These are phyloP conservation scores for Microcebus tavaratra DNA, from an alignment of 2,113 vertebrate genomes.

Conservation along the genomic window DNA sequence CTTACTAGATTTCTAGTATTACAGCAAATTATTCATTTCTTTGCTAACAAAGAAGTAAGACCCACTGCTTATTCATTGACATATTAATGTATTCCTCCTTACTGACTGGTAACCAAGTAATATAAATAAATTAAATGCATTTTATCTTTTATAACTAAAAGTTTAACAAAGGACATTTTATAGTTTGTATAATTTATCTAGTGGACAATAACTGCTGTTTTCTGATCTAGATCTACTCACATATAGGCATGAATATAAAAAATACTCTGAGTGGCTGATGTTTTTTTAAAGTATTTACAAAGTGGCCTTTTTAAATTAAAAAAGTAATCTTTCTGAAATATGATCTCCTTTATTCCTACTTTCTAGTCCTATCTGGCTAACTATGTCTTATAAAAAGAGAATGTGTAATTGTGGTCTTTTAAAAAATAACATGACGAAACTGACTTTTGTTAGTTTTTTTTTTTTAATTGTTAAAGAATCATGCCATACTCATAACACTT, in stretches of 20 bases:
- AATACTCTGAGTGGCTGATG: neutral
- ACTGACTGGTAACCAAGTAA: neutral
- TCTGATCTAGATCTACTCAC: neutral
- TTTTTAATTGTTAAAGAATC: neutral
- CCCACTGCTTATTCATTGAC: neutral
- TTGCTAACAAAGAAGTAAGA: neutral
- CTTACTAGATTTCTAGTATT: neutral
- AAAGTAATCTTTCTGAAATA: slow-evolving; percentile 9
- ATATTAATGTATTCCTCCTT: neutral
- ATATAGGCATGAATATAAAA: neutral
- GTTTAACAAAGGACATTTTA: neutral
- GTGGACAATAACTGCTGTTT: neutral
- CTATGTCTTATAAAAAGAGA: neutral
- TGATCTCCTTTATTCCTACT: neutral
- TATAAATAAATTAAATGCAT: neutral
- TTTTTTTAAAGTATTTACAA: neutral
- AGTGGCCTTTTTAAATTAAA: neutral
- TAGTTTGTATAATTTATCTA: neutral
- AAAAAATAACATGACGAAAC: neutral
- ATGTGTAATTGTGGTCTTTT: neutral
- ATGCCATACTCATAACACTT: neutral
- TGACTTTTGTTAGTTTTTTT: neutral
- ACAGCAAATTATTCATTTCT: neutral
- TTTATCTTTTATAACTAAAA: neutral
- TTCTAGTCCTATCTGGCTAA: neutral